Evolutionary conservation across 1,140 invertebrate genomes (phyloP), one percentile per base, ranked within the genome.

Genomic region (Cataglyphis hispanica): DNA sequence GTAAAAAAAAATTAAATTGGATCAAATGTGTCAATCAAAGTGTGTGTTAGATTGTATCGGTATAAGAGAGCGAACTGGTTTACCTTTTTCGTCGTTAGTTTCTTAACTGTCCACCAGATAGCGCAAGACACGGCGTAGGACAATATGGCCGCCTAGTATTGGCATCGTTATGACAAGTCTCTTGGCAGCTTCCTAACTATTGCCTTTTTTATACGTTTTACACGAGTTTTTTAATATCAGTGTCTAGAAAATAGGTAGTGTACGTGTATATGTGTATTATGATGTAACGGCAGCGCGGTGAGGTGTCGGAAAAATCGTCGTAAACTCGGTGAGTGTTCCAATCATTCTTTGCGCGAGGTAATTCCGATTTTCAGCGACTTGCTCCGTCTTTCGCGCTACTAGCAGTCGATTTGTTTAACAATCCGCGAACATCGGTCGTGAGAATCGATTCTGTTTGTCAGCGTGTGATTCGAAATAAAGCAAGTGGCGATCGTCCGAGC

Each of bases 141-240:
- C 92, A 94, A 94, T 72, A 94, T 95, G 94, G 93, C 93, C 87
- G 93, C 91, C 86, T 84, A 92, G 93, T 90, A 87, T 90, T 91
- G 85, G 88, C 86, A 93, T 90, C 93, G 91, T 92, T 91, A 94
- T 94, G 93, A 91, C 92, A 91, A 93, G 91, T 89, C 89, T 93
- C 92, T 91, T 91, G 91, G 90, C 89, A 92, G 88, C 90, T 91
- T 93, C 87, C 87, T 93, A 92, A 92, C 84, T 77, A 80, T 92
- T 88, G 85, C 76, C 85, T 90, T 93, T 91, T 93, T 93, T 92
- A 90, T 92, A 93, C 89, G 66, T 90, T 93, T 92, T 93, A 90
- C 88, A 90, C 86, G 60, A 89, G 69, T 86, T 91, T 92, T 91
- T 90, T 87, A 64, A 61, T 60, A 91, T 69, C 72, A 84, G 34